Percentiles rank a stretch among this genome's conserved stretches.
These are phyloP conservation scores for Keiferia lycopersicella DNA, from an alignment of 2,888 invertebrate genomes.

Conservation along the genomic window DNA sequence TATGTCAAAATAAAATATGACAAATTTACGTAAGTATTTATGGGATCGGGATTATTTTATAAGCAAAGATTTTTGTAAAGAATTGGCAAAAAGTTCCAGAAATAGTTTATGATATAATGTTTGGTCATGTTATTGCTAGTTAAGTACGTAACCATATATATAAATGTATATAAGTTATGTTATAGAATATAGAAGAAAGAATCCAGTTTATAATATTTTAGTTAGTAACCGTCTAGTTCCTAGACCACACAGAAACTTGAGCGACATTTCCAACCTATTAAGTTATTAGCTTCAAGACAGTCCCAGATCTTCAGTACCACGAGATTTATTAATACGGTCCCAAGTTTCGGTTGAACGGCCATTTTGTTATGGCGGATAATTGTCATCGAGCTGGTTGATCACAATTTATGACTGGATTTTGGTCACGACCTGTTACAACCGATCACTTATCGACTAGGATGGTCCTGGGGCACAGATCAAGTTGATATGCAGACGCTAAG, in stretches of 20 bases:
- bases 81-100: no score
- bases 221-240: not conserved
- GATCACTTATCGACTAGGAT: constrained; percentile 60
- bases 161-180: no score
- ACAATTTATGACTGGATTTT: constrained; percentile 68
- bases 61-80: no score
- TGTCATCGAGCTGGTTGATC: constrained; percentile 60
- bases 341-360: constrained; percentile 10
- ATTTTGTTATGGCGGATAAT: constrained; percentile 63
- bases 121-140: not conserved
- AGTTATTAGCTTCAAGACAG: constrained; percentile 11
- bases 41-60: no score
- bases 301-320: not conserved
- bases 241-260: constrained; percentile 1
- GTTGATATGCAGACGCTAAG: no score
- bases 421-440: constrained; percentile 57
- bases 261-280: constrained; percentile 14
- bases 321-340: constrained; percentile 14
- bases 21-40: no score
- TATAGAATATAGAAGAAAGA: no score
- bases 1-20: no score
- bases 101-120: no score
- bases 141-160: not conserved
- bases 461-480: constrained; percentile 39
- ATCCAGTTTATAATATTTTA: no score